Percentiles rank a stretch among this genome's conserved stretches.
These are phyloP conservation scores for Oryzias woworae DNA, from an alignment of 2,113 vertebrate genomes.

Conservation along the genomic window DNA sequence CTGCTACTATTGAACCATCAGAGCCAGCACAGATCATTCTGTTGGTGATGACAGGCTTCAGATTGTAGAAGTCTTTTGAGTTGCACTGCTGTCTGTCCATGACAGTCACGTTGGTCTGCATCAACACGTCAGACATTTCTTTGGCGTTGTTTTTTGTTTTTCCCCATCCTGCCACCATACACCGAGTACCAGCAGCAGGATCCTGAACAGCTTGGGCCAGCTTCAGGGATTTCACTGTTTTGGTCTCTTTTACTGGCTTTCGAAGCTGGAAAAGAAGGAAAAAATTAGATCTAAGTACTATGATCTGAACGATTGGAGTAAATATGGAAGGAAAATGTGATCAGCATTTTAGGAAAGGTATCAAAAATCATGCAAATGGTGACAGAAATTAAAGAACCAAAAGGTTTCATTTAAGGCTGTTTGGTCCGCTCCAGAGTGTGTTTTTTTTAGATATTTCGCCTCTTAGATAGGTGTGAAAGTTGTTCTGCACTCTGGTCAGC, in stretches of 20 bases:
- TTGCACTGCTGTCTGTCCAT: constrained; percentile 61
- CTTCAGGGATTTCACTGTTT: constrained; percentile 30
- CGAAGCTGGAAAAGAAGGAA: constrained; percentile 51
- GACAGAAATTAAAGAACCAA: too few species aligned
- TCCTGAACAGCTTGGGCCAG: not conserved
- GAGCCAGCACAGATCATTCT: constrained; percentile 71
- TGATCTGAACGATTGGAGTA: too few species aligned
- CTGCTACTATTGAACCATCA: not conserved
- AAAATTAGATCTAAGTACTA: not conserved
- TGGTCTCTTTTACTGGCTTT: constrained; percentile 33
- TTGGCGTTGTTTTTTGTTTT: accelerated
- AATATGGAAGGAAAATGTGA: too few species aligned
- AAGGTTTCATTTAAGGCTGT: too few species aligned
- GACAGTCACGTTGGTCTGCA: constrained; percentile 59
- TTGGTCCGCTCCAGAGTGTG: too few species aligned
- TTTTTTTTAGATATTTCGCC: too few species aligned
- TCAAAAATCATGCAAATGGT: too few species aligned
- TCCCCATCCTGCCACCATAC: constrained; percentile 75
- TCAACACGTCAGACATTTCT: constrained; percentile 56
- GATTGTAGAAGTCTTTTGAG: constrained; percentile 50
- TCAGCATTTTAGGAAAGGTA: too few species aligned
- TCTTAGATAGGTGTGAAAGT: too few species aligned
- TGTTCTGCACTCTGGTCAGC: too few species aligned
- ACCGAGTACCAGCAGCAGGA: not conserved
- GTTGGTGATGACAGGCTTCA: constrained; percentile 38